Conservation (phyloP, 64 coral and sea anemone genomes). For the Dendronephthya gigantea region DNA sequence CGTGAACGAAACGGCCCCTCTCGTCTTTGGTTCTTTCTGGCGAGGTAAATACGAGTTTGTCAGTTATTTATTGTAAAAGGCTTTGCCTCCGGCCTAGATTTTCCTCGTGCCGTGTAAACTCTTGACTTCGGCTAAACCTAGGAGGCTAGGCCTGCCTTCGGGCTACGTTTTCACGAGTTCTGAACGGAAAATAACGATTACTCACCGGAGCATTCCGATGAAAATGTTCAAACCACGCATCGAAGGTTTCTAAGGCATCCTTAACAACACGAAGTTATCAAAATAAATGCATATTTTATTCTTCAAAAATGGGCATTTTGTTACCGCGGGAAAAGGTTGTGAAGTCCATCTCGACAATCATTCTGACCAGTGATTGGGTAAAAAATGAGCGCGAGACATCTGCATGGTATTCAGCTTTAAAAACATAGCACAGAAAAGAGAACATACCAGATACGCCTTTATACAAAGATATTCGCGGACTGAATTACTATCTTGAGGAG, state of each 20-base stretch:
- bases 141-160: too few relatives aligned
- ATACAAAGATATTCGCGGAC: conserved; percentile 87
- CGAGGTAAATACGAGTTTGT: conserved; percentile 3
- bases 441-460: conserved; percentile 70
- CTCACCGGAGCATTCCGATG: conserved; percentile 72
- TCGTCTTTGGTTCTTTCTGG: conserved; percentile 35
- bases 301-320: too few relatives aligned
- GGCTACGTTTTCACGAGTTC: too few relatives aligned
- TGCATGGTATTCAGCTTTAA: too few relatives aligned
- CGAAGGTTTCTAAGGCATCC: conserved; percentile 77
- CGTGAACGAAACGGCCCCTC: conserved; percentile 61
- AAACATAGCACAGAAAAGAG: too few relatives aligned
- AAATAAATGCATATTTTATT: neutral
- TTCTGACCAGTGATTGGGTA: neutral
- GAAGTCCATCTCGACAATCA: too few relatives aligned
- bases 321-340: too few relatives aligned
- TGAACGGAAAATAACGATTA: neutral
- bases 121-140: too few relatives aligned
- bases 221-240: conserved; percentile 95
- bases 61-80: too few relatives aligned
- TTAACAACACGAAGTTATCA: conserved; percentile 13
- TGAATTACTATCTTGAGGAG: conserved; percentile 74
- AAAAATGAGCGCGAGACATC: too few relatives aligned
- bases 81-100: too few relatives aligned
- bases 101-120: too few relatives aligned